These are phyloP conservation scores for Kuschelorhynchus macadamiae DNA, from an alignment of 2,888 invertebrate genomes.

Conservation along the genomic window DNA sequence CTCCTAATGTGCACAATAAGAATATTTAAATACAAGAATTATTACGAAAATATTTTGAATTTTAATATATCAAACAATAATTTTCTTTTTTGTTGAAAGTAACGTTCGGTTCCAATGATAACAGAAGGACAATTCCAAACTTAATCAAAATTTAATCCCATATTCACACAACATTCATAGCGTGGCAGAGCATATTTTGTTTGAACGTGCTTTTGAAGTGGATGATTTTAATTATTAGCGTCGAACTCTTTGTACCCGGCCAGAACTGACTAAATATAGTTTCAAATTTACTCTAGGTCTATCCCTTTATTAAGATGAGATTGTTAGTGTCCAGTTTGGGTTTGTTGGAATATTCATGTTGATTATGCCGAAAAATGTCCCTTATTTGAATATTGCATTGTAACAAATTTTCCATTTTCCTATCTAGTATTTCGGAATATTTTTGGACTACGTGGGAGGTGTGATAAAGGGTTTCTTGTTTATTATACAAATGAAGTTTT, in stretches of 20 bases:
- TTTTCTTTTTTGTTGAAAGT: conserved; percentile 38
- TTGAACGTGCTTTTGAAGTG: conserved; percentile 49
- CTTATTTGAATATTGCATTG: conserved; percentile 27
- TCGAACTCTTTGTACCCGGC: conserved; percentile 39
- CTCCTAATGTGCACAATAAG: too few relatives aligned
- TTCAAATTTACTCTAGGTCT: conserved; percentile 46
- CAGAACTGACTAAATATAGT: conserved; percentile 46
- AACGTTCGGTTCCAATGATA: conserved; percentile 23
- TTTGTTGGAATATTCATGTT: conserved; percentile 36
- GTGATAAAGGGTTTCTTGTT: neutral
- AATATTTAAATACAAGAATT: too few relatives aligned
- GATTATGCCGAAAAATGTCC: conserved; percentile 30
- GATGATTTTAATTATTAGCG: conserved; percentile 49
- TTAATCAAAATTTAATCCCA: conserved; percentile 50
- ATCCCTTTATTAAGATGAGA: conserved; percentile 43
- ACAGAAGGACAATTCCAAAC: conserved; percentile 47
- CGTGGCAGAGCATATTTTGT: conserved; percentile 46
- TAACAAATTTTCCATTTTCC: conserved; percentile 14
- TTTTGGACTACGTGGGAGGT: neutral
- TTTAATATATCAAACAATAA: too few relatives aligned
- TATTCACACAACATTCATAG: conserved; percentile 48
- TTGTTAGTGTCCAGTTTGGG: conserved; percentile 38
- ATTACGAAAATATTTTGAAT: too few relatives aligned
- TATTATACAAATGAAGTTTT: conserved; percentile 8
- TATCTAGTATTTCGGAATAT: neutral